phyloP scores from a whole-genome alignment of 2,888 invertebrate genomes.

The Meganola albula region DNA sequence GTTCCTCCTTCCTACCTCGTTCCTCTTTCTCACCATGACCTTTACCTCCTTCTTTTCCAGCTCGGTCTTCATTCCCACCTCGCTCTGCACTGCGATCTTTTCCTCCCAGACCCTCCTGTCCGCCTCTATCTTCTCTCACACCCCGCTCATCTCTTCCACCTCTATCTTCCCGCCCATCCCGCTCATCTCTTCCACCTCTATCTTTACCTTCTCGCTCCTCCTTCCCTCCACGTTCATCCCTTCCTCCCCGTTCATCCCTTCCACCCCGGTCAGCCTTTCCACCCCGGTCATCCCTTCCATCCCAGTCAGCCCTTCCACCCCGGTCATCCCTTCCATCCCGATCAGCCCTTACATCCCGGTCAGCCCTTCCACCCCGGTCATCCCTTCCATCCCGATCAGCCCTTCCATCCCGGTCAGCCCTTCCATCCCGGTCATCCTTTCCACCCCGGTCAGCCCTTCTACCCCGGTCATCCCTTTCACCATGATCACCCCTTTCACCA shows the following conservation, averaged over 20 bases:
- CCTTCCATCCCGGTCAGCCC: background rate
- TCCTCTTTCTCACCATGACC: background rate
- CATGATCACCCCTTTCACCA: slow-evolving; percentile 9
- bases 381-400: slow-evolving; percentile 3
- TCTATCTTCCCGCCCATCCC: slow-evolving; percentile 5
- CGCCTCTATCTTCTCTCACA: slow-evolving; percentile 10
- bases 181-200: slow-evolving; percentile 2
- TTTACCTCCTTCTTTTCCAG: background rate
- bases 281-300: slow-evolving; percentile 7
- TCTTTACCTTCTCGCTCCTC: slow-evolving; percentile 8
- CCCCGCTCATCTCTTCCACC: slow-evolving; percentile 12
- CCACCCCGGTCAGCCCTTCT: background rate
- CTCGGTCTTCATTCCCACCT: background rate
- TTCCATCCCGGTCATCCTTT: slow-evolving; percentile 9
- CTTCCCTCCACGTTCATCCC: slow-evolving; percentile 5
- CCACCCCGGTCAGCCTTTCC: background rate
- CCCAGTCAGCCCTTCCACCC: background rate
- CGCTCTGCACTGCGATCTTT: background rate
- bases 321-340: slow-evolving; percentile 8
- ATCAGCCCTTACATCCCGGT: slow-evolving; percentile 1
- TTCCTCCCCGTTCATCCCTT: background rate
- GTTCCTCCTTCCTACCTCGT: too few species aligned
- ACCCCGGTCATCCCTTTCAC: background rate
- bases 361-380: slow-evolving; percentile 5
- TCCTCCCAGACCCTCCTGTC: too few species aligned